phyloP scores from a whole-genome alignment of 2,888 invertebrate genomes.

The Pristionchus mayeri region DNA sequence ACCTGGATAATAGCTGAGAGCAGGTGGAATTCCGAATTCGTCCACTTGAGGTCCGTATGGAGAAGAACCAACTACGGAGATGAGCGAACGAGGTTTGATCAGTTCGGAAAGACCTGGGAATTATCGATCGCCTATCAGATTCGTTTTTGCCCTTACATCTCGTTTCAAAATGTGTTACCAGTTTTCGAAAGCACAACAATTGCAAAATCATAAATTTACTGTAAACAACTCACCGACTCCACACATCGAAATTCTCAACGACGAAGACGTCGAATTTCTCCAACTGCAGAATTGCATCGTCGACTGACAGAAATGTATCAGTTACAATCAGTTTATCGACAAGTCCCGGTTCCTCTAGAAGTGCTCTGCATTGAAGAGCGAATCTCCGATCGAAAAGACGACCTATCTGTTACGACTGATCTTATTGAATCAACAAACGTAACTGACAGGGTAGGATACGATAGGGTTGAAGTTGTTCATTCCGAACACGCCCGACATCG shows the following conservation, averaged over 20 bases:
- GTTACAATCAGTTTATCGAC: not conserved
- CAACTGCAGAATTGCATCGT: not conserved
- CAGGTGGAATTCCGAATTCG: not conserved
- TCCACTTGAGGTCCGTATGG: not conserved
- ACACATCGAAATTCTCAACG: not conserved
- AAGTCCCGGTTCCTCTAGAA: not conserved
- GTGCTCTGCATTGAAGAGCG: not conserved
- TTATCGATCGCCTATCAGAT: not conserved
- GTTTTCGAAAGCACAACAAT: not conserved
- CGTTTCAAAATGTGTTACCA: not conserved
- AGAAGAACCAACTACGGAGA: not conserved
- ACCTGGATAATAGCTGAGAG: constrained; percentile 18
- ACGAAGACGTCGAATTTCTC: constrained; percentile 6
- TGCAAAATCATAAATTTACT: no score
- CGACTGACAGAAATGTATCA: no score
- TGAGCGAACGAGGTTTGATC: constrained; percentile 20
- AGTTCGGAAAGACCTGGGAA: not conserved
- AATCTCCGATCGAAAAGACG: not conserved
- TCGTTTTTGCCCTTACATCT: no score
- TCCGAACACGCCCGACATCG: not conserved
- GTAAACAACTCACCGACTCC: not conserved
- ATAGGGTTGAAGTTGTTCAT: not conserved
- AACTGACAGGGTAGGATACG: not conserved
- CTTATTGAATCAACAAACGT: not conserved
- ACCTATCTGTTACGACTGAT: not conserved